These are phyloP conservation scores for Micromesistius poutassou DNA, from an alignment of 2,797 vertebrate species.

Conservation along the genomic window DNA sequence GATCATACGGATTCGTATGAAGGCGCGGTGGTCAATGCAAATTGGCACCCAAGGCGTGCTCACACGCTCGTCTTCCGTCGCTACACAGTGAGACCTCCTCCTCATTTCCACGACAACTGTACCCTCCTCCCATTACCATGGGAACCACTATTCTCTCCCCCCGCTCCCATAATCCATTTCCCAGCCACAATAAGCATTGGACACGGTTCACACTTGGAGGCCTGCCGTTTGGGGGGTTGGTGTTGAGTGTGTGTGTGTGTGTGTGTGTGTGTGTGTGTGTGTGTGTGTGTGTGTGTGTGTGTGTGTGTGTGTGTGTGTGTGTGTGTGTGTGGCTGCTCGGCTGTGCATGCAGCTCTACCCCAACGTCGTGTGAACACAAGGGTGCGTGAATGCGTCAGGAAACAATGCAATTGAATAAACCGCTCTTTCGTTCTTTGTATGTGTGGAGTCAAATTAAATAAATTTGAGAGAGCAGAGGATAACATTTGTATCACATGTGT, in stretches of 20 bases:
- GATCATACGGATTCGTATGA: too few relatives aligned
- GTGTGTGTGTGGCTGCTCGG: slow-evolving; percentile 6
- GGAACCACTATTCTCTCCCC: slow-evolving; percentile 70
- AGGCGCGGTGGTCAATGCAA: too few relatives aligned
- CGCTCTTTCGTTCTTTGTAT: background rate
- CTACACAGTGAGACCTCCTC: slow-evolving; percentile 41
- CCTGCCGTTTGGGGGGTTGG: slow-evolving; percentile 48
- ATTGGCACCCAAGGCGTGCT: too few relatives aligned
- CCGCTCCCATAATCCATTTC: slow-evolving; percentile 73
- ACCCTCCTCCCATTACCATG: slow-evolving; percentile 65
- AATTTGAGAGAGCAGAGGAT: background rate
- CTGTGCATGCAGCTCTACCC: background rate
- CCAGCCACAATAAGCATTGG: slow-evolving; percentile 73
- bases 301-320: slow-evolving; percentile 9
- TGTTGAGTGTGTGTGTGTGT: slow-evolving; percentile 14
- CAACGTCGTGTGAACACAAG: background rate
- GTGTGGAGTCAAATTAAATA: background rate
- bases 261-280: slow-evolving; percentile 14
- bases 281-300: slow-evolving; percentile 12
- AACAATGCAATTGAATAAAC: background rate
- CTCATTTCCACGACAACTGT: slow-evolving; percentile 61
- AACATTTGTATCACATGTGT: background rate
- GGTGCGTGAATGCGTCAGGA: background rate
- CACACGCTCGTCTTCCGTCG: background rate
- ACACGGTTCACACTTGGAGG: slow-evolving; percentile 65